These are phyloP conservation scores for Drosophila truncata DNA, from an alignment of 1,140 invertebrate species.

Conservation along the genomic window DNA sequence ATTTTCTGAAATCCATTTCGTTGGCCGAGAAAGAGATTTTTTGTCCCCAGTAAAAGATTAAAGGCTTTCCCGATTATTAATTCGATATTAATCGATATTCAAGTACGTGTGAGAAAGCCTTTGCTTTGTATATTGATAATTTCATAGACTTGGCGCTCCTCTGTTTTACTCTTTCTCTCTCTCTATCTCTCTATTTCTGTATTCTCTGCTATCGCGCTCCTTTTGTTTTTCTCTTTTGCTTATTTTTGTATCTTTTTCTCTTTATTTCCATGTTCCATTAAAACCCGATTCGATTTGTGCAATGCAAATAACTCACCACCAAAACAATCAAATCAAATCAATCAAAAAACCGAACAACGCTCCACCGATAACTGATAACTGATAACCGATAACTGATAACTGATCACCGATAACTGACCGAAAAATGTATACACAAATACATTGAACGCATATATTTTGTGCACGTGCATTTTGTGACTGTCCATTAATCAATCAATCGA, in stretches of 20 bases:
- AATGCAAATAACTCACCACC: constrained; percentile 68
- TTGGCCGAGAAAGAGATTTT: constrained; percentile 8
- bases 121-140: constrained; percentile 4
- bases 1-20: neutral
- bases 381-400: constrained; percentile 31
- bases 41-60: neutral
- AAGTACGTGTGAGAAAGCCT: neutral
- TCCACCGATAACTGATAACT: constrained; percentile 53
- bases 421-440: constrained; percentile 85
- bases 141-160: constrained; percentile 29
- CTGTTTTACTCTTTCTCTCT: constrained; percentile 22
- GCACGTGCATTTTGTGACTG: constrained; percentile 58
- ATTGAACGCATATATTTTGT: constrained; percentile 65
- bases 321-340: constrained; percentile 56
- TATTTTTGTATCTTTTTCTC: constrained; percentile 84
- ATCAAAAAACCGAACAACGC: constrained; percentile 56
- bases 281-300: constrained; percentile 81
- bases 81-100: constrained; percentile 5
- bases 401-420: constrained; percentile 40
- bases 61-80: constrained; percentile 4
- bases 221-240: constrained; percentile 82
- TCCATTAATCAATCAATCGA: constrained; percentile 66
- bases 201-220: constrained; percentile 70
- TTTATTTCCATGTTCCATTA: constrained; percentile 85
- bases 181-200: constrained; percentile 63